phyloP scores from a whole-genome alignment of 1,140 invertebrate genomes.

The Wasmannia auropunctata region DNA sequence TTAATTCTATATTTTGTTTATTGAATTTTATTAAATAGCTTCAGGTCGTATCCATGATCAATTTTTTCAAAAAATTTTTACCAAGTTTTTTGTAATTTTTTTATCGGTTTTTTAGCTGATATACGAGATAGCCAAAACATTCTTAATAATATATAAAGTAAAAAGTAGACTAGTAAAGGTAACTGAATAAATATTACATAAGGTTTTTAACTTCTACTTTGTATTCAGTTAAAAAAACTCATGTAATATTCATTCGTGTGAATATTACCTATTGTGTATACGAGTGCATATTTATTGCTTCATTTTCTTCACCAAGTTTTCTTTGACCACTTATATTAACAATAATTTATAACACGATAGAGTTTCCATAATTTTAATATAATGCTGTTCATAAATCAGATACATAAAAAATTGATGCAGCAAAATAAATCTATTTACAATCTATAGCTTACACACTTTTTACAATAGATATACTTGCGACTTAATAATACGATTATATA shows the following conservation, averaged over 20 bases:
- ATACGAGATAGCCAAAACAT: too few relatives aligned
- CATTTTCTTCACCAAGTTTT: not conserved
- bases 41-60: too few relatives aligned
- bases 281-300: not conserved
- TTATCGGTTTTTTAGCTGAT: too few relatives aligned
- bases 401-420: conserved; percentile 34
- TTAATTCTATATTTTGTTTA: too few relatives aligned
- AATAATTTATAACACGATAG: not conserved
- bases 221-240: not conserved
- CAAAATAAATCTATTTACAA: conserved; percentile 67
- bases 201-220: not conserved
- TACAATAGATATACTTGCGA: not conserved
- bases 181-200: too few relatives aligned
- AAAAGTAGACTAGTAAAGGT: too few relatives aligned
- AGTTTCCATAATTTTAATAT: conserved; percentile 31
- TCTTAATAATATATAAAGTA: too few relatives aligned
- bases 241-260: not conserved
- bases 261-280: not conserved
- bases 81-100: too few relatives aligned
- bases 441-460: conserved; percentile 58
- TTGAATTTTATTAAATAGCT: too few relatives aligned
- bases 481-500: conserved; percentile 53
- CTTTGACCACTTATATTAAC: not conserved
- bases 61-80: too few relatives aligned
- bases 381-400: conserved; percentile 2